Evolutionary conservation across 2,888 invertebrate genomes (phyloP).

Genomic region (Drosophila mercatorum): DNA sequence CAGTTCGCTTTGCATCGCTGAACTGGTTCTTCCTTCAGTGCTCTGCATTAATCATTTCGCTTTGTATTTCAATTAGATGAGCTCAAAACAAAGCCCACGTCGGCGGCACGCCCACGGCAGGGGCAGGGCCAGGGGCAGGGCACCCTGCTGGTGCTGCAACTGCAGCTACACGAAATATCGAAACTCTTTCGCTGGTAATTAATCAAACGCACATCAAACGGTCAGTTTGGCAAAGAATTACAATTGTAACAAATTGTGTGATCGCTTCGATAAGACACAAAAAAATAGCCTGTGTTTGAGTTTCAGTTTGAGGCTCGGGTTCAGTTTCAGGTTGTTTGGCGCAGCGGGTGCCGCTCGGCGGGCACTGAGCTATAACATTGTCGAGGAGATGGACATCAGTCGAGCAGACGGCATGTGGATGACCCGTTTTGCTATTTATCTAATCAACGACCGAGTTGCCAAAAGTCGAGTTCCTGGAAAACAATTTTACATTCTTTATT

Average conservation of each 20-base stretch:
- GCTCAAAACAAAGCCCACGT: conserved; percentile 46
- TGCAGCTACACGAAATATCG: conserved; percentile 13
- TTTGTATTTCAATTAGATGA: conserved; percentile 63
- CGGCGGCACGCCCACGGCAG: conserved; percentile 23
- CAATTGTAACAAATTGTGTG: conserved; percentile 58
- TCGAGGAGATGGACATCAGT: conserved; percentile 47
- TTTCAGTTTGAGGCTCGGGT: background rate
- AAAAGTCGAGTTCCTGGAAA: conserved; percentile 57
- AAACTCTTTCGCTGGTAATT: conserved; percentile 69
- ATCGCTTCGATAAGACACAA: conserved; percentile 23
- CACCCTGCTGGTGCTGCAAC: conserved; percentile 43
- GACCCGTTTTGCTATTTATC: conserved; percentile 68
- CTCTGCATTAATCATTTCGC: conserved; percentile 58
- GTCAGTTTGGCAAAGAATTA: conserved; percentile 55
- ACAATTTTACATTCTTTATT: conserved; percentile 20
- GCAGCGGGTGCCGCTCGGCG: conserved; percentile 58
- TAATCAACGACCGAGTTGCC: conserved; percentile 65
- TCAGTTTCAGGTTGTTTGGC: conserved; percentile 26
- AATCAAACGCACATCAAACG: conserved; percentile 58
- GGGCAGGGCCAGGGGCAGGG: background rate
- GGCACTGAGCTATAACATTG: conserved; percentile 31
- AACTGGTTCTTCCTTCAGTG: conserved; percentile 2
- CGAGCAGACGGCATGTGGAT: conserved; percentile 46
- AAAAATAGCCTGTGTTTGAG: background rate
- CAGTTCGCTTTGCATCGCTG: conserved; percentile 9